These are phyloP conservation scores for Gambelia wislizenii DNA, from an alignment of 2,797 vertebrate genomes.

Conservation along the genomic window DNA sequence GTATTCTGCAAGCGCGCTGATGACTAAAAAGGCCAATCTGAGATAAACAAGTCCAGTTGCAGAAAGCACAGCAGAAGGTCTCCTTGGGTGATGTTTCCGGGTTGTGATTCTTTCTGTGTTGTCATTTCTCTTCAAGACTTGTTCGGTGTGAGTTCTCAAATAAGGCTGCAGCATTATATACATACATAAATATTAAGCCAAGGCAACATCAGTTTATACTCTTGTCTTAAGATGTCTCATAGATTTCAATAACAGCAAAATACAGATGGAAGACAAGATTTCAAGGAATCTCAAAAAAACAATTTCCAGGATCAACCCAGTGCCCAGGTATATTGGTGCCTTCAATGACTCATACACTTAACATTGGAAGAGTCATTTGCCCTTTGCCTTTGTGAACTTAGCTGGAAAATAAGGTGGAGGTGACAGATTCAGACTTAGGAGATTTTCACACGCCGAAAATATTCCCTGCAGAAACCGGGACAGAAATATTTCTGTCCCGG, in stretches of 20 bases:
- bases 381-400: conserved; percentile 67
- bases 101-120: no score
- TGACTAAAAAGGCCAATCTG: no score
- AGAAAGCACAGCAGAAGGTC: no score
- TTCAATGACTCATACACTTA: conserved; percentile 68
- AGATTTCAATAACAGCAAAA: conserved; percentile 49
- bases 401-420: conserved; percentile 61
- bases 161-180: no score
- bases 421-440: conserved; percentile 52
- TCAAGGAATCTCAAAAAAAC: conserved; percentile 33
- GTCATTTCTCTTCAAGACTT: no score
- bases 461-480: no score
- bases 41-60: no score
- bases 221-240: not conserved
- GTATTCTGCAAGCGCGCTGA: no score
- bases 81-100: no score
- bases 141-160: no score
- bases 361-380: conserved; percentile 65
- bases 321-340: conserved; percentile 61
- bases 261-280: conserved; percentile 41
- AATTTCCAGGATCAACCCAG: conserved; percentile 61
- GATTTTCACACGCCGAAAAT: no score
- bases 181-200: not conserved
- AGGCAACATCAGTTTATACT: not conserved
- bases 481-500: no score